phyloP scores from a whole-genome alignment of 2,888 invertebrate genomes.

The Eristalis intricaria region DNA sequence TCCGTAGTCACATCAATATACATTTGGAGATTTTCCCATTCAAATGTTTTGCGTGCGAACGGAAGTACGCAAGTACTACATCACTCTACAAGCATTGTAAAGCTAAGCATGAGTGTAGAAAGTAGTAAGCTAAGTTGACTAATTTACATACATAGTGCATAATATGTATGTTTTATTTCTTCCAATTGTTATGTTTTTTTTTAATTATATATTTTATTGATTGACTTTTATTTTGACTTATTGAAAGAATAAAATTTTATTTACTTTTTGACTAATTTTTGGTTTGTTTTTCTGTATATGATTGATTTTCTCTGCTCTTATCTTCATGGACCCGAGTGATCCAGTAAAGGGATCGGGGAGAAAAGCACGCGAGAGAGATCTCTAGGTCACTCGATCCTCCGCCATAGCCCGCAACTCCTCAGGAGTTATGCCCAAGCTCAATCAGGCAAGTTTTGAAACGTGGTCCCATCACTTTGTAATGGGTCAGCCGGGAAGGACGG shows the following conservation, averaged over 20 bases:
- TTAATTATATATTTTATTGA: constrained; percentile 7
- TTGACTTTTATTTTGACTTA: constrained; percentile 1
- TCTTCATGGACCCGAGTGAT: too few species aligned
- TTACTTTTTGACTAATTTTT: not conserved
- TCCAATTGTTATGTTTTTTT: not conserved
- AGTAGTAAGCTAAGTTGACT: not conserved
- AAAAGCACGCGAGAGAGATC: too few species aligned
- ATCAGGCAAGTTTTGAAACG: too few species aligned
- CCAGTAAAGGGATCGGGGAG: too few species aligned
- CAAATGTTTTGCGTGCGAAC: constrained; percentile 51
- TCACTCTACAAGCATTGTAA: constrained; percentile 36
- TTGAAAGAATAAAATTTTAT: constrained; percentile 9
- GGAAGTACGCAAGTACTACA: constrained; percentile 30
- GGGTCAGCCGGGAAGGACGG: too few species aligned
- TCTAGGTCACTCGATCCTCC: too few species aligned
- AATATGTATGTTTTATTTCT: not conserved
- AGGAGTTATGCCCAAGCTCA: too few species aligned
- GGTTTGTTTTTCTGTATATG: not conserved
- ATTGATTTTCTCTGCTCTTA: too few species aligned
- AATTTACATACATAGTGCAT: not conserved
- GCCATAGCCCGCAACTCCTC: too few species aligned
- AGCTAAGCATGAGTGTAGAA: constrained; percentile 7
- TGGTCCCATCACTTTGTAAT: too few species aligned
- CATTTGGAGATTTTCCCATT: constrained; percentile 54
- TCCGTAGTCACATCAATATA: constrained; percentile 37